Base-by-base conservation (phyloP, 92 coral and sea anemone species). In the Virgularia gustaviana region DNA sequence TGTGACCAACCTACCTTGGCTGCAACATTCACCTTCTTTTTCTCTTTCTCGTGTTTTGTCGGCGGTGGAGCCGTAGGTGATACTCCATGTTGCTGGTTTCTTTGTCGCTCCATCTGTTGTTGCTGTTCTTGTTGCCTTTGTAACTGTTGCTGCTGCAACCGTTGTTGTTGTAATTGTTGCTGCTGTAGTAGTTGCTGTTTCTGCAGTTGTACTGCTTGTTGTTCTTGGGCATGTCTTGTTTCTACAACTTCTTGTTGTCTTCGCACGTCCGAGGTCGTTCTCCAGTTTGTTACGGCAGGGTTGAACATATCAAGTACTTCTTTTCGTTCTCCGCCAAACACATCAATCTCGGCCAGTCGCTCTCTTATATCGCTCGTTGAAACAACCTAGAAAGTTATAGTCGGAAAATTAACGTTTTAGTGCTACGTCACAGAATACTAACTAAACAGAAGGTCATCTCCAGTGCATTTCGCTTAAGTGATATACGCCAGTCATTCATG, bases 291-390 rank as follows among this genome's bases (percentile, higher is more conserved):
- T 51, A 68, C 8, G 47, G 60, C 75, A 27, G 75, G 75, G 35
- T 68, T 68, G n/a, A 68, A 49, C 24, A 19, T 9, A 51, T 68
- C 75, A 27, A 68, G 54, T 47, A 37, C 51, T 16, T 68, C 75
- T 16, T 61, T 53, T 31, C 75, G 60, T 51, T 49, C 45, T 24
- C 75, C 75, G 33, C 75, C 75, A 23, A 68, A 68, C 15, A 68
- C 61, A 49, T 68, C 75, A 32, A 68, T 68, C 22, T 68, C 75
- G 11, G 61, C 75, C 22, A 68, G 45, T 27, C 61, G 49, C 25
- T 49, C 61, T 33, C 38, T 49, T n/a, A 68, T 68, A 32, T 68
- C 60, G 27, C 33, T 38, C n/a, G 75, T n/a, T 4, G 75, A 68
- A 20, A 68, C 75, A 25, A 68, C 75, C 75, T 68, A 19, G 51